These are phyloP conservation scores for Channa argus DNA, from an alignment of 2,113 vertebrate genomes.

Conservation along the genomic window DNA sequence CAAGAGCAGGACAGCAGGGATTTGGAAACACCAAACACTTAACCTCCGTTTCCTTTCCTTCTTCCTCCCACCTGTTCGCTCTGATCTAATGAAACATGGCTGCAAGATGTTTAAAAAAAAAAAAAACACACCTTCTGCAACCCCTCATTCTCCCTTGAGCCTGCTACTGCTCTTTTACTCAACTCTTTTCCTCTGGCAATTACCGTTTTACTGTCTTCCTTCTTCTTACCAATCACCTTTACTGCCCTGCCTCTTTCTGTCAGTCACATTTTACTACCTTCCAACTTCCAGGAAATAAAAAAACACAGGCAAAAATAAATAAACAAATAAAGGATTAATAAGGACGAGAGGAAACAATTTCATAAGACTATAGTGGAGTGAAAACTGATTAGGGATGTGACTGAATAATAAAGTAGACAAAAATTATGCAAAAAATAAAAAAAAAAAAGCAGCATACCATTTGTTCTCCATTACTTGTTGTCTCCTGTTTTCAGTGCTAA, in stretches of 20 bases:
- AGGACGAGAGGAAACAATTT: slow-evolving; percentile 13
- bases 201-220: slow-evolving; percentile 45
- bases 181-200: slow-evolving; percentile 43
- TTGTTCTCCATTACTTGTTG: slow-evolving; percentile 20
- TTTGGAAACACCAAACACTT: slow-evolving; percentile 59
- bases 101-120: slow-evolving; percentile 37
- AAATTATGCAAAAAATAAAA: background rate
- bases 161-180: slow-evolving; percentile 32
- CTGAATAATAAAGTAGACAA: slow-evolving; percentile 4
- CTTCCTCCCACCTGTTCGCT: slow-evolving; percentile 56
- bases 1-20: slow-evolving; percentile 46
- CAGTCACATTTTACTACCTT: slow-evolving; percentile 29
- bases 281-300: slow-evolving; percentile 20
- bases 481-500: slow-evolving; percentile 21
- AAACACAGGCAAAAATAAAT: background rate
- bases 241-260: slow-evolving; percentile 32
- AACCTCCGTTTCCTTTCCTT: slow-evolving; percentile 35
- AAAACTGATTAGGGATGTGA: slow-evolving; percentile 21
- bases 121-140: slow-evolving; percentile 43
- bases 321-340: background rate
- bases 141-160: slow-evolving; percentile 36
- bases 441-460: background rate
- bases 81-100: slow-evolving; percentile 56
- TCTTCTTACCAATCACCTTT: slow-evolving; percentile 54
- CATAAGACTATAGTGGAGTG: background rate